Evolutionary conservation across 2,888 invertebrate species (phyloP).

Genomic region (Panzeria rudis): DNA sequence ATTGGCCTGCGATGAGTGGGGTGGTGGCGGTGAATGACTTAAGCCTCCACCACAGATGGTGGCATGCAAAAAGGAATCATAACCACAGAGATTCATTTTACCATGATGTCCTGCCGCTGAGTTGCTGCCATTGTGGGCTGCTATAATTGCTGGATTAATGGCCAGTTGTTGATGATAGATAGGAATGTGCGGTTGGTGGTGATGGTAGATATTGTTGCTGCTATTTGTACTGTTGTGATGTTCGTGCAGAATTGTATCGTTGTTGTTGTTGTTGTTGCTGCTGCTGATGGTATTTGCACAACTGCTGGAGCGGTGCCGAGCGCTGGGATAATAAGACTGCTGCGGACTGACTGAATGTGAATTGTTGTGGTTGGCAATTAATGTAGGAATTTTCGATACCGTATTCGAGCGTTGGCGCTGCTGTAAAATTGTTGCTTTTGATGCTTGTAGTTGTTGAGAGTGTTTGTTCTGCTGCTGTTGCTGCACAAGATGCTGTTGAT

Average conservation of each 20-base stretch:
- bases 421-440: constrained; percentile 72
- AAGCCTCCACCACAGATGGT: constrained; percentile 85
- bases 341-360: constrained; percentile 75
- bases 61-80: constrained; percentile 87
- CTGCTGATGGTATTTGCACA: constrained; percentile 73
- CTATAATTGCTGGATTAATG: constrained; percentile 86
- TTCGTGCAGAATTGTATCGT: constrained; percentile 82
- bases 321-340: constrained; percentile 72
- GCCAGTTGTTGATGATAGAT: constrained; percentile 87
- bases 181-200: constrained; percentile 84
- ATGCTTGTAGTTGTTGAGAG: constrained; percentile 69
- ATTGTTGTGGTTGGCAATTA: constrained; percentile 81
- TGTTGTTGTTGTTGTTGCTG: constrained; percentile 73
- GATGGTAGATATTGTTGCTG: constrained; percentile 75
- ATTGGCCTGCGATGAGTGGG: constrained; percentile 16
- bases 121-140: constrained; percentile 76
- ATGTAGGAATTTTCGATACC: constrained; percentile 83
- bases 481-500: constrained; percentile 73
- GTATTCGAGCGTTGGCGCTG: constrained; percentile 84
- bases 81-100: constrained; percentile 84
- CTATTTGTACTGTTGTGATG: constrained; percentile 75
- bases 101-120: constrained; percentile 78
- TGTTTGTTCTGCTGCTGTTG: constrained; percentile 75
- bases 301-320: constrained; percentile 73
- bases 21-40: constrained; percentile 66